Evolutionary conservation across 2,113 vertebrate species (phyloP), one percentile per base, ranked within the genome.

Genomic region (Emberiza fucata): DNA sequence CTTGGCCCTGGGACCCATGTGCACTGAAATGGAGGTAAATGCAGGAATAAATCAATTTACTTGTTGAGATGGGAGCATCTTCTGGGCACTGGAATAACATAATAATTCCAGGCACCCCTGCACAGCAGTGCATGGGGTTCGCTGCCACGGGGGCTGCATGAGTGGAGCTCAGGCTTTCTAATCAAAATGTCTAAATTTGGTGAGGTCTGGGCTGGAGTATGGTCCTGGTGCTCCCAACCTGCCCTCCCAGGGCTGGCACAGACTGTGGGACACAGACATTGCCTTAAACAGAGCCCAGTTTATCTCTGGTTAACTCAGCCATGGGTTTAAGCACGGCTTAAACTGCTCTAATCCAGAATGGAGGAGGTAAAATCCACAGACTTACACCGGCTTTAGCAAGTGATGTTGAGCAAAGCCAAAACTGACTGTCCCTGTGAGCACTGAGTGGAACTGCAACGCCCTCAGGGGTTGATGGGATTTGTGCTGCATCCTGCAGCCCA

Each of bases 271-370:
- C 42, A 33, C 1, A 6, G 20, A 9, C 6, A 25, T 14, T n/a
- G 8, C 65, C 66, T 54, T 77, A 90, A 94, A 94, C 59, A 92
- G 61, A 97, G 85, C 56, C 28, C 29, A 8, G 1, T n/a, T 92
- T 45, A 47, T 79, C 95, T 68, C 57, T 10, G 81, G 78, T 65
- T 94, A 95, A 91, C 91, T 77, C 57, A 90, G 85, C 29, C 83
- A 39, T 64, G 86, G 64, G 48, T 77, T 72, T 92, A 29, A 60
- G 80, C 76, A 27, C 13, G 21, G 45, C 51, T 86, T 61, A 81
- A 94, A 16, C 47, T 42, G 31, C 37, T 81, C 86, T 91, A 73
- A 92, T 79, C 63, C 16, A 1, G 60, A 65, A 37, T 0, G 13
- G 53, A 24, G 63, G 68, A 86, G 76, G 39, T 28, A 64, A 83